These are phyloP conservation scores for Orthosia gothica DNA, from an alignment of 2,888 invertebrate species.

Conservation along the genomic window DNA sequence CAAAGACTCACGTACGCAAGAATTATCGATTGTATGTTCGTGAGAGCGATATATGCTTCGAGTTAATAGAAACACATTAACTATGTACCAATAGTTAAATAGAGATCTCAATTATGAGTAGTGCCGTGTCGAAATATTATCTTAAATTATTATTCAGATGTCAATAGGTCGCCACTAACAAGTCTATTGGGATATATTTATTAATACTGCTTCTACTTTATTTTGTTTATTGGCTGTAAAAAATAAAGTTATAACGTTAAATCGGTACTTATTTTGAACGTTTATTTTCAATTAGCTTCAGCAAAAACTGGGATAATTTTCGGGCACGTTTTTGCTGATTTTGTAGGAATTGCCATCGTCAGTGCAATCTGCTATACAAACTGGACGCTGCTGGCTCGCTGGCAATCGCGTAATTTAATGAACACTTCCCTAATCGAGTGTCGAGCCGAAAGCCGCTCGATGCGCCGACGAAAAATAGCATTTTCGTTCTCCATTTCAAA, in stretches of 20 bases:
- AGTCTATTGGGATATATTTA: constrained; percentile 22
- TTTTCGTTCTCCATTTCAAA: constrained; percentile 73
- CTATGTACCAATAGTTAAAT: constrained; percentile 32
- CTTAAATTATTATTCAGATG: constrained; percentile 16
- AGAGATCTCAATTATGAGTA: constrained; percentile 15
- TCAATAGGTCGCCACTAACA: constrained; percentile 25
- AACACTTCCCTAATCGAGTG: constrained; percentile 89
- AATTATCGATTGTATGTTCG: constrained; percentile 20
- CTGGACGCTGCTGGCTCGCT: constrained; percentile 77
- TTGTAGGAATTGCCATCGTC: constrained; percentile 76
- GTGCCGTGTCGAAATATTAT: constrained; percentile 27
- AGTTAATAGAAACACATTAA: constrained; percentile 24
- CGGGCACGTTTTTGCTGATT: constrained; percentile 76
- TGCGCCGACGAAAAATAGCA: constrained; percentile 78
- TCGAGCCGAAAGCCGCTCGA: constrained; percentile 76
- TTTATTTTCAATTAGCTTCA: constrained; percentile 77
- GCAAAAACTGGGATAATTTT: constrained; percentile 64
- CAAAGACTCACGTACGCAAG: not conserved
- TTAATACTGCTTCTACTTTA: constrained; percentile 23
- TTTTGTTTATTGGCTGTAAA: constrained; percentile 32
- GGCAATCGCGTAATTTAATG: constrained; percentile 89
- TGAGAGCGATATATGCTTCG: constrained; percentile 3
- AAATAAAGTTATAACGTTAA: constrained; percentile 44
- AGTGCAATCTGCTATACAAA: constrained; percentile 85
- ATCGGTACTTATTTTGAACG: constrained; percentile 64